Evolutionary conservation across 2,113 vertebrate species (phyloP), one percentile per base, ranked within the genome.

Genomic region (Harpagus bidentatus): DNA sequence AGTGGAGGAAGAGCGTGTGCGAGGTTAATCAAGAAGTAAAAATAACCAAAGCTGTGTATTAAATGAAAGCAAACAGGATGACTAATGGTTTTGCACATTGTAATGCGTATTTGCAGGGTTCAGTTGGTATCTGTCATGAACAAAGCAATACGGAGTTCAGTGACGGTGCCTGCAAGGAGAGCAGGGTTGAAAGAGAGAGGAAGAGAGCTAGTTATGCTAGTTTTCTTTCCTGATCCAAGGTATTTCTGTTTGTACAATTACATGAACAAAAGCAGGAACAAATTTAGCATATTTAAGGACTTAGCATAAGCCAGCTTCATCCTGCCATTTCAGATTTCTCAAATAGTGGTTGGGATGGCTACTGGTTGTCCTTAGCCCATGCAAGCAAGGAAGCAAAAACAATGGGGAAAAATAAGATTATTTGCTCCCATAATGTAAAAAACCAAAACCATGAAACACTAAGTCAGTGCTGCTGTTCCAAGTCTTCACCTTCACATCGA

Each of bases 271-370:
- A 70, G 5, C 26, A 74, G 63, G 47, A 83, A 47, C 1, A 69
- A 81, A 74, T 34, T 42, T 17, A 31, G 9, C 16, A 23, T 34
- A 42, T 59, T 59, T 58, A 25, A 72, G 31, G 36, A 34, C 21
- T 88, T 77, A 36, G 16, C 31, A 36, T n/a, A 52, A 74, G 8
- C 31, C 8, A 55, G 9, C 29, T 74, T 82, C 13, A 16, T 55
- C 29, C 61, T 53, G 45, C 18, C 16, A 9, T 74, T 89, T 86
- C n/a, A 67, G 16, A 25, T 67, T 63, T 89, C 69, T 74, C 16
- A 84, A 20, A 3, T 38, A 8, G n/a, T 31, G 12, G 4, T 3
- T 61, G 23, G 6, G 21, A 26, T 8, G 1, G 3, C 2, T 6
- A 25, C 19, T 62, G 16, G 7, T 29, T 26, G 3, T 77, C 50